Percentiles rank a stretch among this genome's conserved stretches.
Conservation (phyloP, 1,140 invertebrate genomes). For the Eupristina koningsbergeri region DNA sequence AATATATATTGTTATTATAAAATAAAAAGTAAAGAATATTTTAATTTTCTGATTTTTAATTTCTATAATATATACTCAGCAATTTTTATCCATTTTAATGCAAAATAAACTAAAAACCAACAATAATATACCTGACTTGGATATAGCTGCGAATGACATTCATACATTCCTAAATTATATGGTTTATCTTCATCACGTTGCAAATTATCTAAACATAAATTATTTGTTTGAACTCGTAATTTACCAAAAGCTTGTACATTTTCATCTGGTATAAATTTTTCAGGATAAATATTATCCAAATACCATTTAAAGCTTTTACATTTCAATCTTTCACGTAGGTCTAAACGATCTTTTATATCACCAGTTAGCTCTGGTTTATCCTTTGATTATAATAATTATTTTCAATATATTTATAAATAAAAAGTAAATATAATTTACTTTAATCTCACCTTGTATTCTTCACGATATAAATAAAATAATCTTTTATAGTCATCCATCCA, state of each 20-base stretch:
- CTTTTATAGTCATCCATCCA: conserved; percentile 98
- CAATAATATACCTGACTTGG: conserved; percentile 66
- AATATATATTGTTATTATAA: too few relatives aligned
- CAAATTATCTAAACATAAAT: conserved; percentile 86
- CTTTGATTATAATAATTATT: conserved; percentile 57
- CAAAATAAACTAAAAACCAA: conserved; percentile 47
- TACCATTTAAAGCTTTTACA: too few relatives aligned
- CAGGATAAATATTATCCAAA: conserved; percentile 85
- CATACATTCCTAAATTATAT: conserved; percentile 82
- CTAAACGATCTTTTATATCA: conserved; percentile 80
- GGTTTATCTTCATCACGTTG: conserved; percentile 81
- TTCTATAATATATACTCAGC: too few relatives aligned
- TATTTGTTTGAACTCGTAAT: conserved; percentile 66
- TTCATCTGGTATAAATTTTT: conserved; percentile 90
- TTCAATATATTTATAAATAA: conserved; percentile 12
- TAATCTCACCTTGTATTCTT: conserved; percentile 80
- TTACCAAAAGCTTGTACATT: conserved; percentile 85
- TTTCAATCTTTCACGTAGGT: conserved; percentile 81
- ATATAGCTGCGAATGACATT: conserved; percentile 81
- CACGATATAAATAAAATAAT: conserved; percentile 87
- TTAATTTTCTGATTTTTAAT: too few relatives aligned
- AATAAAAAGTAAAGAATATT: too few relatives aligned
- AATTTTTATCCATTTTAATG: too few relatives aligned
- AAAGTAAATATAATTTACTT: neutral
- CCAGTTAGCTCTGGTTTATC: conserved; percentile 76